Evolutionary conservation across 2,888 invertebrate species (phyloP), one percentile per base, ranked within the genome.

Genomic region (Meandrusa payeni): DNA sequence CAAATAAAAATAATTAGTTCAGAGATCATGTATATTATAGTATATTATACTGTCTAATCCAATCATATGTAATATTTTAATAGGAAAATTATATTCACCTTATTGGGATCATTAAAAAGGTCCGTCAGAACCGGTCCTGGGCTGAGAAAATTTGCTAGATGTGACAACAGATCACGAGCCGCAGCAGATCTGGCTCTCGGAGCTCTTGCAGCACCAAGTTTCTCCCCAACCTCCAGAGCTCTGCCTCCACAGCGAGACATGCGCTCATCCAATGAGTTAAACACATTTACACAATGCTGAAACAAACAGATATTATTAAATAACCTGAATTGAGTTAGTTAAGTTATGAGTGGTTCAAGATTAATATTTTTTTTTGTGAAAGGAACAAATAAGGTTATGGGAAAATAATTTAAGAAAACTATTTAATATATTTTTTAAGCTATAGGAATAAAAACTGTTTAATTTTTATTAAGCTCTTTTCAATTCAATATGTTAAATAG

Each of bases 141-240:
- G 40, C 93, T 93, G 2, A 98, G 87, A 75, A 99, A 99, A 67
- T 97, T 97, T 1, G 95, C 93, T 53, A 97, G 92, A 76, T 99
- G 95, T 42, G 94, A 94, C 88, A 99, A 93, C 12, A 99, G 78
- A 64, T 95, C 95, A 61, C 97, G 94, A 0, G 99, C 99, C 64
- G 99, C 99, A 0, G 96, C 96, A 0, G 98, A 97, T 45, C 99
- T 89, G 7, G 97, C 94, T 42, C 99, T 86, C 0, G 99, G 99
- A 0, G 95, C 97, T 69, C 98, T 95, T 0, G 99, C 97, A 52
- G 96, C 97, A 62, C 99, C 99, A 28, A 99, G 87, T 71, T 99
- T 99, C 79, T 99, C 99, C 0, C 99, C 99, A n/a, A 99, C 90
- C 79, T 99, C 98, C 31, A 99, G 92, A 0, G 99, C 99, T 81